These are phyloP conservation scores for Sapayoa aenigma DNA, from an alignment of 2,113 vertebrate species.

Conservation along the genomic window DNA sequence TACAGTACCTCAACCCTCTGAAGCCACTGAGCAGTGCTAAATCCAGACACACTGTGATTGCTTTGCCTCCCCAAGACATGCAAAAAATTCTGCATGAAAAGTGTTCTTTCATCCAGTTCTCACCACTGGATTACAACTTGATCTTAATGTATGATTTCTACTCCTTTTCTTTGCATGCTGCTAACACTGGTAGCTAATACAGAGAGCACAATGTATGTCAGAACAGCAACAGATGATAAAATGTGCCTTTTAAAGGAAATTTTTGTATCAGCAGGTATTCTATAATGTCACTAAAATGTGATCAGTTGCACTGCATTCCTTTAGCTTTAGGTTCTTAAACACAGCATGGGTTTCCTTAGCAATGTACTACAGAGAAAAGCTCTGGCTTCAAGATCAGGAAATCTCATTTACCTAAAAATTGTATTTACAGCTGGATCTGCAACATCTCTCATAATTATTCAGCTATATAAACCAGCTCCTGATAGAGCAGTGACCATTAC, in stretches of 20 bases:
- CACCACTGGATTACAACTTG: background rate
- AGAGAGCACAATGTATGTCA: background rate
- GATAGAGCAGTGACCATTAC: background rate
- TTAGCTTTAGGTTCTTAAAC: background rate
- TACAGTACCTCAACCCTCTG: background rate
- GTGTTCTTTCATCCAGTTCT: background rate
- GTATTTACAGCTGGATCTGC: background rate
- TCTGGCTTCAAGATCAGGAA: background rate
- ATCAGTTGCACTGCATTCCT: background rate
- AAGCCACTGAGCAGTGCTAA: background rate
- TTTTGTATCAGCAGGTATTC: background rate
- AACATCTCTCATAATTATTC: background rate
- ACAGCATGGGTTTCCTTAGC: background rate
- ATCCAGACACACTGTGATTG: background rate
- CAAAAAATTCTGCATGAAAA: background rate
- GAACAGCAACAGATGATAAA: background rate
- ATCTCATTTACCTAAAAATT: background rate
- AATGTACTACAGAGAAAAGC: background rate
- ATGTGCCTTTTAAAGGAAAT: background rate
- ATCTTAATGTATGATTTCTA: accelerated
- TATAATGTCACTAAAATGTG: background rate
- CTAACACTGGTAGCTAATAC: background rate
- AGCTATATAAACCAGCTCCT: background rate
- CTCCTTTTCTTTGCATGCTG: background rate
- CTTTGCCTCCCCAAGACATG: background rate